These are phyloP conservation scores for Ciona savignyi DNA, from an alignment of 23 tunicate species.

Conservation along the genomic window DNA sequence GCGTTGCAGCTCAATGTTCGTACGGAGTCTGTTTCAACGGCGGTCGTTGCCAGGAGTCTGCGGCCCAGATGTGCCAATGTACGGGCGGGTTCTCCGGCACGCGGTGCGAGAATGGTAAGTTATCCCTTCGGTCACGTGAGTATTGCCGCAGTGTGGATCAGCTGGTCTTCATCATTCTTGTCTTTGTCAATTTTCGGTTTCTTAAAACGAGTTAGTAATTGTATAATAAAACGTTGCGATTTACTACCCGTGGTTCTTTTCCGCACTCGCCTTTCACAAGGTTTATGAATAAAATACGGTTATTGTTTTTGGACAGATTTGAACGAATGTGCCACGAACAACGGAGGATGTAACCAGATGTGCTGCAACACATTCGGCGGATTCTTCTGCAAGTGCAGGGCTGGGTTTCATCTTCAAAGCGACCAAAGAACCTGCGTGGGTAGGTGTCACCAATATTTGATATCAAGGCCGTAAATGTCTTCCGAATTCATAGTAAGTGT, in stretches of 20 bases:
- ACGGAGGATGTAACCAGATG: slow-evolving; percentile 94
- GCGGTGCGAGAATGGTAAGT: slow-evolving; percentile 77
- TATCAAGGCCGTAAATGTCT: neutral
- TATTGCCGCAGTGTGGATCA: neutral
- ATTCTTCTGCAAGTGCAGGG: slow-evolving; percentile 83
- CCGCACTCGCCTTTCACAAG: neutral
- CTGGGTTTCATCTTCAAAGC: slow-evolving; percentile 62
- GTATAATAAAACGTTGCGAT: neutral
- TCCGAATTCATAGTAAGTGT: no score
- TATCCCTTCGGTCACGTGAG: neutral
- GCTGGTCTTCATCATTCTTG: neutral
- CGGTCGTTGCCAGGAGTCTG: slow-evolving; percentile 61
- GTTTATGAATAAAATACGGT: no score
- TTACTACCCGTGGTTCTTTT: neutral
- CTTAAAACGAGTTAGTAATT: neutral
- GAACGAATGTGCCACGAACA: slow-evolving; percentile 96
- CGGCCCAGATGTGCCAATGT: slow-evolving; percentile 73
- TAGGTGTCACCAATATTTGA: slow-evolving; percentile 17
- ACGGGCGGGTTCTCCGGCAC: slow-evolving; percentile 69
- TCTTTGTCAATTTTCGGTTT: neutral
- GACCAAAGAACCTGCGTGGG: slow-evolving; percentile 83
- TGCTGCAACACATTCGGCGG: slow-evolving; percentile 96
- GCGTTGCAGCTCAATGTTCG: slow-evolving; percentile 63
- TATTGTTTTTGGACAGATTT: slow-evolving; percentile 45
- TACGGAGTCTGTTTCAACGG: slow-evolving; percentile 92